Conservation (phyloP, 2,797 vertebrate genomes). For the Parauchenoglanis ngamensis region DNA sequence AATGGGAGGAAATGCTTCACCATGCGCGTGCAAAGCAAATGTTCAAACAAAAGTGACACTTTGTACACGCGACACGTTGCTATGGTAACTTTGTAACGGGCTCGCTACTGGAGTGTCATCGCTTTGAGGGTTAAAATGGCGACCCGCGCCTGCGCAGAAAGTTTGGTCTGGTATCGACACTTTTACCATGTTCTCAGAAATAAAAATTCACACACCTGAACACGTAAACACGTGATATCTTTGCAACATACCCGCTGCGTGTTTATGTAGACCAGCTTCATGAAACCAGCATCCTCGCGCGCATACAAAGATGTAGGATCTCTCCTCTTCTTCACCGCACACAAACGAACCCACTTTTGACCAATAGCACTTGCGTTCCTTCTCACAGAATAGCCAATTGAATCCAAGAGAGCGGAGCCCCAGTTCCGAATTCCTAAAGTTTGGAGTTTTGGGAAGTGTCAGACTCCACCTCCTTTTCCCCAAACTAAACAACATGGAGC, state of each 20-base stretch:
- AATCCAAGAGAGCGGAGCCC: background rate
- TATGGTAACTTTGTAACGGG: slow-evolving; percentile 3
- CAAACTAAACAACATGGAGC: slow-evolving; percentile 14
- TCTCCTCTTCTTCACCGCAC: background rate
- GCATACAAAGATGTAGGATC: background rate
- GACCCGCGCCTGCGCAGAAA: slow-evolving; percentile 10
- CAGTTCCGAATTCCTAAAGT: background rate
- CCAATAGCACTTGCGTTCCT: background rate
- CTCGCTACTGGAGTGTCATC: too few species aligned
- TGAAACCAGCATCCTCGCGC: background rate
- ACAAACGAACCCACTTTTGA: background rate
- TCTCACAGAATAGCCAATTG: background rate
- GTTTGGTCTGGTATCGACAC: background rate
- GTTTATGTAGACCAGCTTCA: background rate
- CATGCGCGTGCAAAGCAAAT: background rate
- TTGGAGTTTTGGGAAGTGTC: background rate
- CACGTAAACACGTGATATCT: background rate
- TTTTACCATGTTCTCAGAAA: background rate
- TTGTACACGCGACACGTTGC: background rate
- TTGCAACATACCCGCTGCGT: background rate
- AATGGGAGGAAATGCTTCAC: background rate
- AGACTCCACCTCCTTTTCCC: background rate
- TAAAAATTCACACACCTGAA: background rate
- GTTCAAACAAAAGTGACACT: background rate
- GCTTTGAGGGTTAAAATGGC: slow-evolving; percentile 1